A percentile compares a stretch with the other conserved stretches of the same genome.
Evolutionary conservation across 2,113 vertebrate species (phyloP).

Genomic region (Melanerpes formicivorus): DNA sequence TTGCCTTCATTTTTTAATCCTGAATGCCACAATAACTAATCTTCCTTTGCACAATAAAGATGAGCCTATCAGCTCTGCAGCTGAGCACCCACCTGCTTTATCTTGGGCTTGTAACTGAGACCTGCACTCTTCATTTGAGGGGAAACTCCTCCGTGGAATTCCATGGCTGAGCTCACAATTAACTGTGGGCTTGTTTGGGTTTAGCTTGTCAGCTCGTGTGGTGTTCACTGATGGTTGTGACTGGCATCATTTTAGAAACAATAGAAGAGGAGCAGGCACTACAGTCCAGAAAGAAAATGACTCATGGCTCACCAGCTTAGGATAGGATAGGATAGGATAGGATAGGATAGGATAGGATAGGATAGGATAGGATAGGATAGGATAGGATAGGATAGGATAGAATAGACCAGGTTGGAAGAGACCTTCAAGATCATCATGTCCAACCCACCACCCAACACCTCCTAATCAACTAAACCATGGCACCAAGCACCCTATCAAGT

Average conservation of each 20-base stretch:
- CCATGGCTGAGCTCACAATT: background rate
- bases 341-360: no score
- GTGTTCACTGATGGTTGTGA: background rate
- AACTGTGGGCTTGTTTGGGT: rapidly evolving
- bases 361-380: no score
- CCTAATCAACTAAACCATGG: no score
- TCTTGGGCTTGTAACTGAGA: background rate
- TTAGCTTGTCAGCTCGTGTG: rapidly evolving
- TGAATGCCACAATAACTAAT: background rate
- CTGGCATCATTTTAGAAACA: background rate
- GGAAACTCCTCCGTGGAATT: background rate
- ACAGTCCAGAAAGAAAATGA: background rate
- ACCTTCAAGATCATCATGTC: no score
- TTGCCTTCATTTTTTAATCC: background rate
- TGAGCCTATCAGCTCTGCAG: background rate
- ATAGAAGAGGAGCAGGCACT: background rate
- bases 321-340: no score
- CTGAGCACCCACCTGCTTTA: rapidly evolving
- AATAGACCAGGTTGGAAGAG: no score
- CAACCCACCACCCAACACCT: no score
- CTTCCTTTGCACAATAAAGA: background rate
- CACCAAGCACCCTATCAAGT: no score
- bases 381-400: no score
- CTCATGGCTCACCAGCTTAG: background rate
- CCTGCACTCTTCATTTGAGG: background rate